Percentiles rank a stretch among this genome's conserved stretches.
phyloP scores from a whole-genome alignment of 1,140 invertebrate species.

The Musca domestica region DNA sequence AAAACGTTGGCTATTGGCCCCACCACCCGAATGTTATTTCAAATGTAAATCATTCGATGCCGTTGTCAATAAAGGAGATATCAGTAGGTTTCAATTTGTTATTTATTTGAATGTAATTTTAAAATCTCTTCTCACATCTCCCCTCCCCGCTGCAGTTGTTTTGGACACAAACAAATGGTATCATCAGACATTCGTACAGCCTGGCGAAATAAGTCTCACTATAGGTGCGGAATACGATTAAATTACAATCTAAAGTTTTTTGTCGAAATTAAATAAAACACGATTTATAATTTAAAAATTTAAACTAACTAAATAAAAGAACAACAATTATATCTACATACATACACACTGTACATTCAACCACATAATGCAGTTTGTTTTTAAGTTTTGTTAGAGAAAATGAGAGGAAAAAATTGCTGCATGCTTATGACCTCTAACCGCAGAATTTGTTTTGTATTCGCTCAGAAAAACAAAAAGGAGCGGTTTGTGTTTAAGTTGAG shows the following conservation, averaged over 20 bases:
- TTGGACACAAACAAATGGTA: slow-evolving; percentile 95
- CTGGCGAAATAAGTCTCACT: slow-evolving; percentile 86
- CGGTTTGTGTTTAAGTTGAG: too few relatives aligned
- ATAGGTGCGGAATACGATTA: slow-evolving; percentile 95
- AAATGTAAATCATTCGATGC: slow-evolving; percentile 69
- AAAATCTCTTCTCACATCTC: neutral
- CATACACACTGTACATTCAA: too few relatives aligned
- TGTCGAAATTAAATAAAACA: neutral
- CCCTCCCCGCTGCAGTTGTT: slow-evolving; percentile 63
- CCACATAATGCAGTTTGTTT: too few relatives aligned
- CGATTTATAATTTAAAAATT: neutral
- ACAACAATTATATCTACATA: too few relatives aligned
- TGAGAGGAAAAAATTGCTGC: too few relatives aligned
- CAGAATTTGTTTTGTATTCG: too few relatives aligned
- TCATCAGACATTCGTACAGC: slow-evolving; percentile 83
- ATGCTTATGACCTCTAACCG: too few relatives aligned
- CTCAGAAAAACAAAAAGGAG: too few relatives aligned
- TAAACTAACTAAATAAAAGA: too few relatives aligned
- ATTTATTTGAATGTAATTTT: too few relatives aligned
- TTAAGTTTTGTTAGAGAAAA: too few relatives aligned
- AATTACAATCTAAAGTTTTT: slow-evolving; percentile 30
- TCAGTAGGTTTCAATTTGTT: slow-evolving; percentile 63
- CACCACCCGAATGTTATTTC: slow-evolving; percentile 84
- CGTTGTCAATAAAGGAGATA: slow-evolving; percentile 80
- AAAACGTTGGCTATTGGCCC: slow-evolving; percentile 84